Evolutionary conservation across 2,113 vertebrate genomes (phyloP).

Genomic region (Panthera tigris): DNA sequence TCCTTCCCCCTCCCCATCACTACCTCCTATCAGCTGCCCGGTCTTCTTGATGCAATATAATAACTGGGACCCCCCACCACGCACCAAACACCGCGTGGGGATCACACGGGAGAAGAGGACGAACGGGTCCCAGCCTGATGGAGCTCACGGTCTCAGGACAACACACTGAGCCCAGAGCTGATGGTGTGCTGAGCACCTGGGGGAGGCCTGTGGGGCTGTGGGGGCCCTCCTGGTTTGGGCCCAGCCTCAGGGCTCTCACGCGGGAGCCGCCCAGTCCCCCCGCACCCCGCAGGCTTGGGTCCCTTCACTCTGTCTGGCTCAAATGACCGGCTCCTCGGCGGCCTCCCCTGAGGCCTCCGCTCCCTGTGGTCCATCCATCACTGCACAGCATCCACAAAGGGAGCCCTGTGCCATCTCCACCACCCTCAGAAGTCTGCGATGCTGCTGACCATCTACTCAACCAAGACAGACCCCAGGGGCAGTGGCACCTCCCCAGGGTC

Average conservation of each 20-base stretch:
- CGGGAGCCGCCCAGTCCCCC: background rate
- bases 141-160: too few relatives aligned
- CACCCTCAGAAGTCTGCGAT: background rate
- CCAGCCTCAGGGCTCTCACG: too few relatives aligned
- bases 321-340: fast-evolving
- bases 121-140: too few relatives aligned
- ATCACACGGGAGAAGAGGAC: fast-evolving
- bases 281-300: fast-evolving
- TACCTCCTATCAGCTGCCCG: fast-evolving
- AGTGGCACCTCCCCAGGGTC: background rate
- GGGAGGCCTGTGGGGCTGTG: fast-evolving
- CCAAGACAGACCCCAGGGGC: background rate
- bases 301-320: background rate
- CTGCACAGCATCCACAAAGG: background rate
- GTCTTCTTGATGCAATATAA: background rate
- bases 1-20: background rate
- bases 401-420: fast-evolving
- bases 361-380: background rate
- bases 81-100: background rate
- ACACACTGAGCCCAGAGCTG: background rate
- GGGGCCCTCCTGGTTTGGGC: background rate
- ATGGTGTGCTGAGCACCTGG: too few relatives aligned
- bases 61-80: fast-evolving
- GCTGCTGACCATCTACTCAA: background rate
- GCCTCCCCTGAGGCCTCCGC: background rate